Evolutionary conservation across 2,113 vertebrate genomes (phyloP), one percentile per base, ranked within the genome.

Genomic region (Vombatus ursinus): DNA sequence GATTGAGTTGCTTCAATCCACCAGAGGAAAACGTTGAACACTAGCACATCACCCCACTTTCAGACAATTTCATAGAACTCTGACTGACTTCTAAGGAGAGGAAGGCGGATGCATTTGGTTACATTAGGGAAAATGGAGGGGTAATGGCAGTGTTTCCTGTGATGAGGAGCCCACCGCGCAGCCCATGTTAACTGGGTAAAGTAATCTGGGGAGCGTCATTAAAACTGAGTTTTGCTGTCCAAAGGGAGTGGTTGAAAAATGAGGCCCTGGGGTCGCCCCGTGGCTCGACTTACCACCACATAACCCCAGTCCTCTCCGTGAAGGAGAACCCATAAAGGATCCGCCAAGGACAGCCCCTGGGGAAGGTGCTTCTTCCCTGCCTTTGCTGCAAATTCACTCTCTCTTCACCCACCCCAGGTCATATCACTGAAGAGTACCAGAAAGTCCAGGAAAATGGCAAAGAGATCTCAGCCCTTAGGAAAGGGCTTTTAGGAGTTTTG

Each of bases 291-390:
- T 97, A 94, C 95, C 93, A 97, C 24, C 95, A 97, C 97, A 96
- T 53, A 96, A 91, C 90, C 95, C 91, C 97, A 89, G 90, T 53
- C 0, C 93, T 47, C 12, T 95, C 49, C 94, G 52, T 89, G 92
- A 93, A 97, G 96, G 94, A 77, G 97, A 97, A 97, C 92, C 96
- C 94, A 93, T 97, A 98, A 95, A 96, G 96, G 96, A 97, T 94
- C 90, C 54, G 16, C 52, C 93, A 95, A 44, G 96, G 97, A 97
- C 96, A 96, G 95, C 94, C 95, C 95, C 89, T 52, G 93, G 94
- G 96, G 61, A n/a, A 91, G 95, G 53, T 93, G 91, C 95, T 93
- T 92, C 94, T 95, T 97, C 93, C 94, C 97, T 96, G 94, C 57
- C 96, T 97, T 97, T 97, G 96, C 97, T 97, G 93, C 94, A 92